Evolutionary conservation across 2,888 invertebrate genomes (phyloP).

Genomic region (Graphium colonna): DNA sequence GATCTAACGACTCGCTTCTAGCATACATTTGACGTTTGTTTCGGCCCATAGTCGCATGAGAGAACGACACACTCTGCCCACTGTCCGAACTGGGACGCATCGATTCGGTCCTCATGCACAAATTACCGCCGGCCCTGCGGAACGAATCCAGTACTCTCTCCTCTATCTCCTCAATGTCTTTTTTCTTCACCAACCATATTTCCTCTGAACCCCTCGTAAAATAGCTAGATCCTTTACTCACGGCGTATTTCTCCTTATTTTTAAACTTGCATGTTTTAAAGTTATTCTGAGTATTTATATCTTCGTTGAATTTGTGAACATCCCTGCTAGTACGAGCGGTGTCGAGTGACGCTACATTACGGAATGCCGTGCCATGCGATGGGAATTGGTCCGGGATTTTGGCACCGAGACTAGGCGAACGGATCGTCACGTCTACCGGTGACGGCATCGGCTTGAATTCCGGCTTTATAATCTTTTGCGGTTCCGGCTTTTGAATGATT

Average conservation of each 20-base stretch:
- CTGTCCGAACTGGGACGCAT: conserved; percentile 54
- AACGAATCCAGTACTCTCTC: conserved; percentile 70
- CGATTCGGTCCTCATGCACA: conserved; percentile 49
- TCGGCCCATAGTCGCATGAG: conserved; percentile 58
- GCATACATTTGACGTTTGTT: conserved; percentile 54
- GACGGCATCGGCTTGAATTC: conserved; percentile 69
- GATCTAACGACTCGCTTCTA: conserved; percentile 68
- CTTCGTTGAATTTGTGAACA: conserved; percentile 46
- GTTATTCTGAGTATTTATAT: conserved; percentile 56
- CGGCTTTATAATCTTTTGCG: conserved; percentile 68
- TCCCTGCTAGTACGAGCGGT: conserved; percentile 40
- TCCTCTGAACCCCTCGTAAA: conserved; percentile 72
- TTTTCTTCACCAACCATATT: conserved; percentile 76
- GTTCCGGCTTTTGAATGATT: conserved; percentile 51
- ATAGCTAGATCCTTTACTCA: conserved; percentile 70
- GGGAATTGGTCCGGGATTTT: conserved; percentile 68
- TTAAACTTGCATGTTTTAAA: conserved; percentile 63
- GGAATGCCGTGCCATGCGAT: conserved; percentile 70
- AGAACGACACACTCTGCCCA: conserved; percentile 45
- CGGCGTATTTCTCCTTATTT: conserved; percentile 62
- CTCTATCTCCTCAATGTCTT: conserved; percentile 73
- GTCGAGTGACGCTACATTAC: conserved; percentile 66
- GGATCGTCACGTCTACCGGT: conserved; percentile 63
- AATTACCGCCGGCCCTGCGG: conserved; percentile 57
- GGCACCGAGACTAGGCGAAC: conserved; percentile 66